A percentile compares a stretch with the other conserved stretches of the same genome.
phyloP scores from a whole-genome alignment of 2,888 invertebrate genomes.

The Allygus modestus region DNA sequence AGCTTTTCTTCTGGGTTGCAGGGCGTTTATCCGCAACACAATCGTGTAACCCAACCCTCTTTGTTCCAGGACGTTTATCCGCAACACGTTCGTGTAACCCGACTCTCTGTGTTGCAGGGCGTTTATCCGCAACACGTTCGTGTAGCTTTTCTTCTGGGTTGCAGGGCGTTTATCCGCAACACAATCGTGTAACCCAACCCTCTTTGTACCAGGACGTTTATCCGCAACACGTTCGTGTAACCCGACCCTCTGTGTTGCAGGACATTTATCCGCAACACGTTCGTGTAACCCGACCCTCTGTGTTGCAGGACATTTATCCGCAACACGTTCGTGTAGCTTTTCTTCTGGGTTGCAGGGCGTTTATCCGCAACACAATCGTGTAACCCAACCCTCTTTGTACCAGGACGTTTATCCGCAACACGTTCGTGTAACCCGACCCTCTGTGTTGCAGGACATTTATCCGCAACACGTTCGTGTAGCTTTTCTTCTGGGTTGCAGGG shows the following conservation, averaged over 20 bases:
- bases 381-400: conserved; percentile 82
- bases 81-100: conserved; percentile 97
- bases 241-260: conserved; percentile 80
- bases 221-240: conserved; percentile 95
- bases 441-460: conserved; percentile 85
- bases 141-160: conserved; percentile 81
- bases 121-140: conserved; percentile 95
- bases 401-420: conserved; percentile 94
- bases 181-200: conserved; percentile 95
- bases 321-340: conserved; percentile 96
- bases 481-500: conserved; percentile 77
- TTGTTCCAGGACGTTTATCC: conserved; percentile 86
- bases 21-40: conserved; percentile 96
- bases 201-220: conserved; percentile 83
- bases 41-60: conserved; percentile 91
- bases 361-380: conserved; percentile 95
- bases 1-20: conserved; percentile 76
- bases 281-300: conserved; percentile 88
- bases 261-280: conserved; percentile 96
- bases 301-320: conserved; percentile 88
- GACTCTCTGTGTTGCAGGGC: conserved; percentile 79
- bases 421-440: conserved; percentile 94
- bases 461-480: conserved; percentile 95
- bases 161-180: conserved; percentile 93
- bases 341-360: conserved; percentile 80